These are phyloP conservation scores for Cecidostiba fungosa DNA, from an alignment of 2,888 invertebrate species.

Conservation along the genomic window DNA sequence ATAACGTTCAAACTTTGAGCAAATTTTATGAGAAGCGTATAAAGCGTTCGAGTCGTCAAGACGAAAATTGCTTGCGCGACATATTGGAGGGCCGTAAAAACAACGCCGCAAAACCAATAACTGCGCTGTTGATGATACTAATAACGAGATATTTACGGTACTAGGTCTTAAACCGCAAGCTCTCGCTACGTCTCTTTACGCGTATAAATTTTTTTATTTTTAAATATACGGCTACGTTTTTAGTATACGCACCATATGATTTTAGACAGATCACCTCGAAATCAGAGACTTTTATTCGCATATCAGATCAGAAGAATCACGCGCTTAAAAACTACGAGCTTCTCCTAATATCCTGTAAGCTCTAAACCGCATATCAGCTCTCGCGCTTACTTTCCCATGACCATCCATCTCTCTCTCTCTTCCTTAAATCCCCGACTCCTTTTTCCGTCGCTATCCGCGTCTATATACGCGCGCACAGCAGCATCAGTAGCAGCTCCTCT, in stretches of 20 bases:
- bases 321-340: neutral
- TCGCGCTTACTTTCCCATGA: conserved; percentile 1
- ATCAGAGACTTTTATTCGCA: too few relatives aligned
- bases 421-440: conserved; percentile 8
- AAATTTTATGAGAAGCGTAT: neutral
- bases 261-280: too few relatives aligned
- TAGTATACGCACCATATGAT: neutral
- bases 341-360: neutral
- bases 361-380: neutral
- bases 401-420: neutral
- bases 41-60: neutral
- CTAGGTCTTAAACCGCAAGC: neutral
- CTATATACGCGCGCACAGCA: neutral
- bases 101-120: neutral
- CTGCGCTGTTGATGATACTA: neutral
- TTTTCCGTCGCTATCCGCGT: conserved; percentile 28
- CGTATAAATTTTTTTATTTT: too few relatives aligned
- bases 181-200: neutral
- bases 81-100: neutral
- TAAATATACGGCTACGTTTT: neutral
- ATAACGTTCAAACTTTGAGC: neutral
- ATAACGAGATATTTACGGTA: neutral
- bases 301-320: neutral
- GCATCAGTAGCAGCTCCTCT: conserved; percentile 5
- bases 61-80: neutral